Base-by-base conservation (phyloP, 2,888 invertebrate species). In the Xestia xanthographa region DNA sequence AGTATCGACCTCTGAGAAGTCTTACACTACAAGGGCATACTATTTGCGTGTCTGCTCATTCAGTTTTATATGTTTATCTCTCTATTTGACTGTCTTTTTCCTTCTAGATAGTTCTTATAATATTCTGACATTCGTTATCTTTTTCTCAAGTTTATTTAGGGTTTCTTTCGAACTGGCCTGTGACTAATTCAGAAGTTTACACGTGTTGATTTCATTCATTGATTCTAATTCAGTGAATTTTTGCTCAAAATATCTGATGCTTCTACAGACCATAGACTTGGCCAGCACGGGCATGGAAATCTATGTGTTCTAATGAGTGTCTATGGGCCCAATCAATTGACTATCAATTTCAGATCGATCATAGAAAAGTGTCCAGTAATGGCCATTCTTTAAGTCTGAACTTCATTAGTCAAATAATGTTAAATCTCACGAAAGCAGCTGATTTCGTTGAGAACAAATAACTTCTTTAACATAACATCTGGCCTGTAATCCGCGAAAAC, bases 11-110 rank as follows among this genome's bases (percentile, higher is more conserved):
- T 87, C 77, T 73, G 43, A 70, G 75, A 85, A 88, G 77, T 80
- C 85, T 87, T 82, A 82, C 81, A 79, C 83, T 78, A 70, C 88
- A 88, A 86, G 86, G 83, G 77, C 82, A 68, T 58, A 67, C 38
- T 73, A 79, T 83, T 79, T 81, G 79, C 73, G 68, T 66, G 76
- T 70, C 26, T 58, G 65, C 62, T 79, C 77, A 83, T 83, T 83
- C 66, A 70, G n/a, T 69, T 77, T 62, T 75, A 65, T 75, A 67
- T 79, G 56, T 75, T 75, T 79, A 79, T 67, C 29, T 76, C 12
- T 29, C 50, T 20, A 53, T 66, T 72, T 29, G 38, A 34, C n/a
- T 17, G n/a, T 53, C 11, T 26, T 74, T 67, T 71, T 48, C 26
- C 53, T 69, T 76, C 56, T 53, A 60, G 56, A 69, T 22, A 4